Conservation (phyloP, 2,113 vertebrate genomes). For the Spheniscus mendiculus region DNA sequence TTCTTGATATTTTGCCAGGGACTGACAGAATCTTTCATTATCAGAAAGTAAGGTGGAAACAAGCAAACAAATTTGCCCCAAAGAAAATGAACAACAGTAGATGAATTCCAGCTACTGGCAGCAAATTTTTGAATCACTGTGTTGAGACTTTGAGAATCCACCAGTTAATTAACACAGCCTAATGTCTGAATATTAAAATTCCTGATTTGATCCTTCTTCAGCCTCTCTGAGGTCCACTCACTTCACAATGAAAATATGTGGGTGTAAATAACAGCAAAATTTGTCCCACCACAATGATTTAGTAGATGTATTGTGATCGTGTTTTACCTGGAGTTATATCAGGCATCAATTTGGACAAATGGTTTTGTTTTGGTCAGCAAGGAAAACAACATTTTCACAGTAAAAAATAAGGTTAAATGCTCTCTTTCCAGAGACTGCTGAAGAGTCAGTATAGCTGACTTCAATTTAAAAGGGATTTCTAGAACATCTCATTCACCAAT, state of each 20-base stretch:
- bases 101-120: not conserved
- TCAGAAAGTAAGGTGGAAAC: not conserved
- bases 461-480: not conserved
- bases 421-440: not conserved
- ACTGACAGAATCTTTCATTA: not conserved
- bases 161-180: not conserved
- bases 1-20: not conserved
- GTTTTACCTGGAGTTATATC: not conserved
- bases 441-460: not conserved
- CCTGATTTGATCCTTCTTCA: not conserved
- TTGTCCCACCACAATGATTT: not conserved
- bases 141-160: not conserved
- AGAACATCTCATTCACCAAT: not conserved
- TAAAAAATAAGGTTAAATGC: not conserved
- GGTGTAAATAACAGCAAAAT: not conserved
- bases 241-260: not conserved
- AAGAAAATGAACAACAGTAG: not conserved
- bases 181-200: not conserved
- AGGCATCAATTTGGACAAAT: not conserved
- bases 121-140: not conserved
- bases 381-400: not conserved
- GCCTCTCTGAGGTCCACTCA: not conserved
- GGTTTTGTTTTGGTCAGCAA: not conserved
- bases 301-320: accelerated
- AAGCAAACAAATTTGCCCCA: not conserved